These are phyloP conservation scores for Mizuhopecten yessoensis DNA, from an alignment of 1,140 invertebrate genomes.

Conservation along the genomic window DNA sequence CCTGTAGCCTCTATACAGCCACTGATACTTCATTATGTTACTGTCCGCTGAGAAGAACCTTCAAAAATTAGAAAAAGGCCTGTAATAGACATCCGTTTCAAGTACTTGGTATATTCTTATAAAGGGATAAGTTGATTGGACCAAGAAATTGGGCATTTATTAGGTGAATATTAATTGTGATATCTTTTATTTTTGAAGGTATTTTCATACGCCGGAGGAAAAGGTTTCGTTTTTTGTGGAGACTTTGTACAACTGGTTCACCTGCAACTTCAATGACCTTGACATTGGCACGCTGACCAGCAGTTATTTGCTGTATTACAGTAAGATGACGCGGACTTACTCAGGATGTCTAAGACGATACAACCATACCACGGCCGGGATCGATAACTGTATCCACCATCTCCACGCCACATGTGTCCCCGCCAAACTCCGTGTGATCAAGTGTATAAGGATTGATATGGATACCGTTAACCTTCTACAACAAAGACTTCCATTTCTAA, in stretches of 20 bases:
- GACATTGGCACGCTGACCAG: not conserved
- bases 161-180: too few relatives aligned
- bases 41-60: too few relatives aligned
- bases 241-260: not conserved
- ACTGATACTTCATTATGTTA: too few relatives aligned
- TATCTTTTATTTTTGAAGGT: not conserved
- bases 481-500: not conserved
- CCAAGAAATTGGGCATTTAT: too few relatives aligned
- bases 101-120: too few relatives aligned
- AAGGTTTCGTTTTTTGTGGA: slow-evolving; percentile 21
- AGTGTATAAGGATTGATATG: not conserved
- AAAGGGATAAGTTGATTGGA: too few relatives aligned
- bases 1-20: too few relatives aligned
- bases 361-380: not conserved
- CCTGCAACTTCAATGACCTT: not conserved
- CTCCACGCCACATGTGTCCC: not conserved
- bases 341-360: not conserved
- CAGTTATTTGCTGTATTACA: slow-evolving; percentile 7
- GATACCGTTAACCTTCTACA: not conserved
- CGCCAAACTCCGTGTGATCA: not conserved
- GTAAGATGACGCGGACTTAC: not conserved
- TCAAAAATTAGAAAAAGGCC: too few relatives aligned
- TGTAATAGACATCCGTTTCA: too few relatives aligned
- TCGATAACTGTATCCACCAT: not conserved
- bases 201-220: not conserved